Base-by-base conservation (phyloP, 2,797 vertebrate species). In the Cyprinella venusta region DNA sequence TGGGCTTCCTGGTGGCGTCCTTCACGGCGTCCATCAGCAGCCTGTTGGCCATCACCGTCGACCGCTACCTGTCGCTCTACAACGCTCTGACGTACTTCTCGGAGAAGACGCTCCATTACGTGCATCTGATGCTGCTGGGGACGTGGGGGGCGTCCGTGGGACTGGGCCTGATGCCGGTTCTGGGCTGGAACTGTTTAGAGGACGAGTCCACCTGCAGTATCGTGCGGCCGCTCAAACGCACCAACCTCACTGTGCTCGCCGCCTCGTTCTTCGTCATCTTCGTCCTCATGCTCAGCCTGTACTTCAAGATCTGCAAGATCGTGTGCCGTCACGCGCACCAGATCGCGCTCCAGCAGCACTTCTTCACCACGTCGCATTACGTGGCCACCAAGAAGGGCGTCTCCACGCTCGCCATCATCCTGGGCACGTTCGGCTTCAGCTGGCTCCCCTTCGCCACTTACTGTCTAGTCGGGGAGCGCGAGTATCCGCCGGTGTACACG, bases 371-470 rank as follows among this genome's bases (percentile, higher is more conserved):
- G 0, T 97, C 98, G 0, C 97, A 98, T 89, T 97, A 98, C 0
- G 96, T 98, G 0, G 96, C 97, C 91, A 98, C 97, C 69, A 97
- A 97, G 90, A 99, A 99, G 75, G 98, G 98, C 0, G 96, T 99
- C 77, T 98, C 97, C 30, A 99, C 97, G 6, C 91, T 99, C n/a
- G 97, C 98, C 67, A 97, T 99, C 85, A 96, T 99, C 89, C 92
- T 99, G 12, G 98, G 98, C 80, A 98, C 97, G 10, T 99, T 99
- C 13, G 98, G 97, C 0, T 96, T 97, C 87, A 99, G 98, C 92
- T 99, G 98, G 98, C 94, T 99, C 82, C 98, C 98, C 61, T 99
- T 99, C 15, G 97, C 97, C 85, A 97, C 98, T 88, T 99, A 99
- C 91, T 98, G 98, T 64, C 91, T 99, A 74, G 96, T 99, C 6